Base-by-base conservation (phyloP, 1,140 invertebrate genomes). In the Apolygus lucorum region DNA sequence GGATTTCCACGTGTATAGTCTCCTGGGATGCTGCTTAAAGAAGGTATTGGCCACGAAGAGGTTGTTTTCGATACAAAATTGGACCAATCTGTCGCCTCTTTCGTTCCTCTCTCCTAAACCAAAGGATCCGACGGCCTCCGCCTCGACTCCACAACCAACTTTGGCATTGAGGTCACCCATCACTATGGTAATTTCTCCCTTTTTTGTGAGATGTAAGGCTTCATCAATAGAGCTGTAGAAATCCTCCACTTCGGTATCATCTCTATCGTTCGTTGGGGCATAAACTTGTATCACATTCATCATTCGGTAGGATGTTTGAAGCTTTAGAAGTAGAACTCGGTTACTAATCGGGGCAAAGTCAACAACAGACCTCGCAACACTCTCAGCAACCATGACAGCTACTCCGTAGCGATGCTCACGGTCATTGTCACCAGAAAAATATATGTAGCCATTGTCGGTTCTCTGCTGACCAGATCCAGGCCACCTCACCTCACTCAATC, bases 1-100 rank as follows among this genome's bases (percentile, higher is more conserved):
- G 22, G 75, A 77, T 42, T 73, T 78, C 76, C 76, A 78, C 14
- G 78, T 78, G 52, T 77, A 78, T 27, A 78, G 52, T 52, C 75
- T 70, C 63, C 76, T 68, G 13, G 71, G n/a, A n/a, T n/a, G n/a
- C n/a, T n/a, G n/a, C n/a, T n/a, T n/a, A n/a, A n/a, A n/a, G n/a
- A n/a, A n/a, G 70, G 75, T 77, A 54, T 79, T 78, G 28, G 67
- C 70, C 29, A 77, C 71, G 11, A 71, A 63, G 24, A 77, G 42
- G 14, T 76, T 68, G 17, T 77, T 28, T 59, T 76, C 72, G 73
- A 74, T 68, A 59, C 74, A 78, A 68, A 77, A 78, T 64, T 78
- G 52, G 21, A 74, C 63, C 21, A 76, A 42, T 17, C 29, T 71
- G 25, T 77, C 75, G 26, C 74, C 75, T 71, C 75, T 74, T 0